phyloP scores from a whole-genome alignment of 2,113 vertebrate species.

The Chascanopsetta lugubris region DNA sequence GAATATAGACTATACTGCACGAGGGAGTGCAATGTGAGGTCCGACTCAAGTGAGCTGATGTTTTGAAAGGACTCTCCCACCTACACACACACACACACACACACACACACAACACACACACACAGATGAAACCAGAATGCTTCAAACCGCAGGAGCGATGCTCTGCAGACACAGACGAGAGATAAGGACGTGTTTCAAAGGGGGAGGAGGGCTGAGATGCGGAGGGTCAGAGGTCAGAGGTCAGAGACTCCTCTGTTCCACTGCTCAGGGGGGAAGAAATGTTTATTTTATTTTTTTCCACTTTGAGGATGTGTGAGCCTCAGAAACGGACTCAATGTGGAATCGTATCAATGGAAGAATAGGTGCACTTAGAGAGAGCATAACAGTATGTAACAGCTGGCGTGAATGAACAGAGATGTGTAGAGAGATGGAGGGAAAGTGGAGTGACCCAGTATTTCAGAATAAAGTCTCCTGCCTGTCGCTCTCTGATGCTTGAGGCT shows the following conservation, averaged over 20 bases:
- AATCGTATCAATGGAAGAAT: constrained; percentile 17
- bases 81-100: neutral
- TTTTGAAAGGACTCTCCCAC: constrained; percentile 35
- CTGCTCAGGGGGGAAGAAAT: neutral
- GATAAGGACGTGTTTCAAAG: constrained; percentile 38
- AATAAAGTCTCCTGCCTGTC: neutral
- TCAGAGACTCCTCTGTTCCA: neutral
- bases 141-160: constrained; percentile 14
- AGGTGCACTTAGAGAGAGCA: constrained; percentile 8
- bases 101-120: neutral
- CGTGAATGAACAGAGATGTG: constrained; percentile 19
- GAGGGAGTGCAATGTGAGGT: too few relatives aligned
- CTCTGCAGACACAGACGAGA: constrained; percentile 47
- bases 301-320: neutral
- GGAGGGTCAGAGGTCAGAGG: constrained; percentile 12
- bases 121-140: neutral
- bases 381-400: constrained; percentile 30
- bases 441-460: constrained; percentile 3
- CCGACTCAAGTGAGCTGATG: constrained; percentile 18
- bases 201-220: constrained; percentile 18
- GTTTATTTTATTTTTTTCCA: neutral
- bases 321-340: neutral
- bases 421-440: neutral
- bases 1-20: too few relatives aligned
- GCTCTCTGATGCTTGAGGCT: neutral